A percentile compares a stretch with the other conserved stretches of the same genome.
These are phyloP conservation scores for Pteria penguin DNA, from an alignment of 2,888 invertebrate genomes.

Conservation along the genomic window DNA sequence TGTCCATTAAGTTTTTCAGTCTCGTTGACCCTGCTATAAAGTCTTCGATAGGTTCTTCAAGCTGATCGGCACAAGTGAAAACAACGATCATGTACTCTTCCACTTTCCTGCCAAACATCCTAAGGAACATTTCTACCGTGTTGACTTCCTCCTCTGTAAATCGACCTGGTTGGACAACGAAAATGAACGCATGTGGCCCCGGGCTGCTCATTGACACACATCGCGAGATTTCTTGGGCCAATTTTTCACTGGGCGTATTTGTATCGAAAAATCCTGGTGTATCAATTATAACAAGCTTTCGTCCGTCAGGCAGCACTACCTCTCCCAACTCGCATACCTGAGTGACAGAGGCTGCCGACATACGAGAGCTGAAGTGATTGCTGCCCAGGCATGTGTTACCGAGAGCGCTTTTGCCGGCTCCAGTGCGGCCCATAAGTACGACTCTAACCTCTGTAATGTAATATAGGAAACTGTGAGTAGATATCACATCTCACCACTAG, in stretches of 20 bases:
- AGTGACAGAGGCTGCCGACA: too few relatives aligned
- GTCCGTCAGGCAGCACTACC: too few relatives aligned
- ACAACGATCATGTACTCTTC: constrained; percentile 1
- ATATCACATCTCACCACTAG: too few relatives aligned
- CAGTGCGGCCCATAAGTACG: too few relatives aligned
- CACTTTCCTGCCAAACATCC: background rate
- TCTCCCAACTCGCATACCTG: too few relatives aligned
- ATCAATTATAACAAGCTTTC: background rate
- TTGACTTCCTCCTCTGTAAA: background rate
- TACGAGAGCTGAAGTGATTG: too few relatives aligned
- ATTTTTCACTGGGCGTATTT: background rate
- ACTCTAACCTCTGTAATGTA: too few relatives aligned
- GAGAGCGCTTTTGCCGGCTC: too few relatives aligned
- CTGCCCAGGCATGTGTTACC: too few relatives aligned
- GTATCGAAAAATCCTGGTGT: background rate
- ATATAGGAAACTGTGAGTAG: too few relatives aligned
- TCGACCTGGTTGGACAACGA: background rate
- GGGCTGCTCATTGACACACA: background rate
- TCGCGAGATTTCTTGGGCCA: background rate
- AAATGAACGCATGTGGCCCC: background rate
- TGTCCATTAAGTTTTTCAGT: background rate
- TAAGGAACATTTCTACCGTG: background rate
- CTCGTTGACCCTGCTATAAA: background rate
- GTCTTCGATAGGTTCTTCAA: background rate
- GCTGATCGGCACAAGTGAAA: background rate